Percentiles rank a stretch among this genome's conserved stretches.
phyloP scores from a whole-genome alignment of 2,888 invertebrate species.

The Dastarcus helophoroides region DNA sequence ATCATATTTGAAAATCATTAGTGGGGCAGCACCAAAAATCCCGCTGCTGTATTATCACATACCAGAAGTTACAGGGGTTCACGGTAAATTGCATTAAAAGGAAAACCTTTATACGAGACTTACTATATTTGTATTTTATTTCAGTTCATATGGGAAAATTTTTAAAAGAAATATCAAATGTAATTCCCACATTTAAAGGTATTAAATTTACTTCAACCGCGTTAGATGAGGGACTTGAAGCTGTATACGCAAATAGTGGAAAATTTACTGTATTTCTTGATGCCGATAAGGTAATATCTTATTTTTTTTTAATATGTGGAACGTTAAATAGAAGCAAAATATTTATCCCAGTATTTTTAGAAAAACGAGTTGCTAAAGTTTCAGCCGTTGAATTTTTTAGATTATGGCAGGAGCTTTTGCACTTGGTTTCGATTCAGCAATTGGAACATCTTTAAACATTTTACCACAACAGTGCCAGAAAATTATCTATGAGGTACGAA shows the following conservation, averaged over 20 bases:
- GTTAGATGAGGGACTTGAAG: slow-evolving; percentile 50
- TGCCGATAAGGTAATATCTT: slow-evolving; percentile 56
- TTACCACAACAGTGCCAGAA: slow-evolving; percentile 50
- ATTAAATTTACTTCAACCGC: slow-evolving; percentile 72
- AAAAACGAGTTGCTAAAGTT: no score
- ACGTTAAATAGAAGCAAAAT: no score
- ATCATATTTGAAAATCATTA: slow-evolving; percentile 53
- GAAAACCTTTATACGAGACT: not conserved
- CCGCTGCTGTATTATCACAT: slow-evolving; percentile 79
- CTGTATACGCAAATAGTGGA: slow-evolving; percentile 36
- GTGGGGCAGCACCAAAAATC: slow-evolving; percentile 57
- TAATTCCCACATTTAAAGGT: slow-evolving; percentile 65
- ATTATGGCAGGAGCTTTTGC: slow-evolving; percentile 53
- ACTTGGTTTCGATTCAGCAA: slow-evolving; percentile 60
- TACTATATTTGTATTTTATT: slow-evolving; percentile 19
- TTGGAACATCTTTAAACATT: slow-evolving; percentile 58
- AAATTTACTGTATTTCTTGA: slow-evolving; percentile 53
- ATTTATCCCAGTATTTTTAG: no score
- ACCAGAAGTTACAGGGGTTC: slow-evolving; percentile 58
- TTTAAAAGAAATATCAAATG: slow-evolving; percentile 46
- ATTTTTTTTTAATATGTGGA: no score
- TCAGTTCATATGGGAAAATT: slow-evolving; percentile 64
- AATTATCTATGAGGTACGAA: no score
- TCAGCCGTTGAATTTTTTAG: no score
- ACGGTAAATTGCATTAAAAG: slow-evolving; percentile 52